phyloP scores from a whole-genome alignment of 2,113 vertebrate species.

The Phaethon lepturus region DNA sequence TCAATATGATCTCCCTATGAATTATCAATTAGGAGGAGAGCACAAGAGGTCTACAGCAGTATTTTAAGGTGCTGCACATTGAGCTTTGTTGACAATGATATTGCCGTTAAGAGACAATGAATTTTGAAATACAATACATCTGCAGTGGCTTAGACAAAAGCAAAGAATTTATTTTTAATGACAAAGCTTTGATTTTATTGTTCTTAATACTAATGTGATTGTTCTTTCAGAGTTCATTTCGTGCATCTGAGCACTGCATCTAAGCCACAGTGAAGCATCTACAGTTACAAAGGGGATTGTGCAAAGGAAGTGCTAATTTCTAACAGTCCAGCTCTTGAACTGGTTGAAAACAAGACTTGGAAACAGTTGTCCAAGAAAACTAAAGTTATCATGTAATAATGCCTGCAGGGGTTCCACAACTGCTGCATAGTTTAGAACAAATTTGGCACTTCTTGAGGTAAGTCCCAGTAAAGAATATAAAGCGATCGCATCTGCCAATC shows the following conservation, averaged over 20 bases:
- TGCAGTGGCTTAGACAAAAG: neutral
- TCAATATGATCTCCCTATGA: neutral
- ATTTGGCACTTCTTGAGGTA: constrained; percentile 46
- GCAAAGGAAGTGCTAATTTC: constrained; percentile 23
- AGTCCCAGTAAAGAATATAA: constrained; percentile 32
- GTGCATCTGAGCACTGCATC: neutral
- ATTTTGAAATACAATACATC: neutral
- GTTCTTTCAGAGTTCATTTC: constrained; percentile 3
- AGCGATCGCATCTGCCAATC: constrained; percentile 30
- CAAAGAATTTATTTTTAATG: neutral
- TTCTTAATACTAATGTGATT: neutral
- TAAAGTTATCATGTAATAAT: constrained; percentile 41
- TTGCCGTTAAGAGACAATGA: neutral
- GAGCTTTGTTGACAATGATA: neutral
- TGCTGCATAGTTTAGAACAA: constrained; percentile 50
- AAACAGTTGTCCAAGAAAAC: constrained; percentile 18
- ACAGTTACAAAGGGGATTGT: neutral
- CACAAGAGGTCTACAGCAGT: neutral
- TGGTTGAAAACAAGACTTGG: constrained; percentile 28
- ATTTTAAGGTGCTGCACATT: neutral
- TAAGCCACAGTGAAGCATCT: neutral
- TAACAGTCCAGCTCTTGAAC: constrained; percentile 27
- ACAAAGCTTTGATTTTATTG: neutral
- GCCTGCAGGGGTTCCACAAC: constrained; percentile 49
- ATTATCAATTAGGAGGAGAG: neutral